Evolutionary conservation across 2,888 invertebrate species (phyloP), one percentile per base, ranked within the genome.

Genomic region (Oscheius sp.): DNA sequence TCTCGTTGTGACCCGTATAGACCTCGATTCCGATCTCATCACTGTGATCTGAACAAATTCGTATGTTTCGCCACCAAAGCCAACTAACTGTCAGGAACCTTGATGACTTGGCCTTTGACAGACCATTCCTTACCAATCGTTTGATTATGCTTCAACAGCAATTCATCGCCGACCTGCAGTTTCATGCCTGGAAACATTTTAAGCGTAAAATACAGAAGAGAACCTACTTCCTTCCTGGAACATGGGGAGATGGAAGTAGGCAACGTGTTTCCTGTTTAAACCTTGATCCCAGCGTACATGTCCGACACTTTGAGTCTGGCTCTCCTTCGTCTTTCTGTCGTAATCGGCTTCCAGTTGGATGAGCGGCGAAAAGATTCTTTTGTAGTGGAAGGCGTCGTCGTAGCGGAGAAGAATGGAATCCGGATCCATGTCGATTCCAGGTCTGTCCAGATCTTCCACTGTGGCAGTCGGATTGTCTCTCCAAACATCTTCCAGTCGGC

Each of bases 401-500:
- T 99, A 99, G 82, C 82, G 77, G 53, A 55, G 68, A 42, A 91
- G 87, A 32, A 95, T 95, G 90, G 96, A 96, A 89, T 97, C 95
- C 0, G 98, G 97, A 89, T 99, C 98, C 86, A 96, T 96, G 89
- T 98, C 98, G 0, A 97, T 94, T 0, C 98, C 98, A 0, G 98
- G 98, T 89, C 96, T 96, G 89, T 98, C 97, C 78, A 99, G 91
- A 90, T 99, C 99, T 90, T 97, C 96, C 88, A 99, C 94, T 7
- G 96, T 96, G 0, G 99, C 98, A 86, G 97, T 96, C 5, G 96
- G 94, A 88, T 98, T 97, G 84, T 97, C 97, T 89, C 97, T 96
- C 99, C 99, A 99, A 37, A 99, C 90, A 89, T 99, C 99, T 91
- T 99, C 99, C 50, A 99, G 92, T 86, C 96, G 96, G 98, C 98